These are phyloP conservation scores for Hippopotamyrus pictus DNA, from an alignment of 2,797 vertebrate species.

Conservation along the genomic window DNA sequence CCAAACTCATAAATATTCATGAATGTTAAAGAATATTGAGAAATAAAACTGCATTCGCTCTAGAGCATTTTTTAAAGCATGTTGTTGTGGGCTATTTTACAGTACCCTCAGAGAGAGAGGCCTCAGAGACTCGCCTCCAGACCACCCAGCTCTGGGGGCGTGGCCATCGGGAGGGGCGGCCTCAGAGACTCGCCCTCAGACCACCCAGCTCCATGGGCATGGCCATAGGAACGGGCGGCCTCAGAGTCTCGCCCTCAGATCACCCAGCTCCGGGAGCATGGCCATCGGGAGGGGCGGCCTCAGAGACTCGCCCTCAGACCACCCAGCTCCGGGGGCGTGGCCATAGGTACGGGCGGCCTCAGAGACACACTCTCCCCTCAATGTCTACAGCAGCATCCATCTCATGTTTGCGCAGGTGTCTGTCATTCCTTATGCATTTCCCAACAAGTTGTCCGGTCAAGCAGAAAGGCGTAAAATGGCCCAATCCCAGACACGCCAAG, in stretches of 20 bases:
- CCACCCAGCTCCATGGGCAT: not conserved
- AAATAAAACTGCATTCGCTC: not conserved
- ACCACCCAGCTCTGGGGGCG: not conserved
- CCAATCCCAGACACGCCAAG: not conserved
- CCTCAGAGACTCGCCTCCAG: too few relatives aligned
- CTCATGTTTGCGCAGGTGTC: not conserved
- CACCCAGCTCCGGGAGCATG: not conserved
- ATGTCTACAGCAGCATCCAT: not conserved
- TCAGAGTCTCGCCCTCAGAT: not conserved
- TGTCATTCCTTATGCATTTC: not conserved
- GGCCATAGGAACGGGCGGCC: not conserved
- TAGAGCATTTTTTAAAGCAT: not conserved
- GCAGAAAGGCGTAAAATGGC: not conserved
- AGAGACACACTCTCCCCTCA: not conserved
- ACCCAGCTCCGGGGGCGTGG: not conserved
- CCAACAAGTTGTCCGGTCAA: not conserved
- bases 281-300: too few relatives aligned
- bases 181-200: not conserved
- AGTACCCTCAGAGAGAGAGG: too few relatives aligned
- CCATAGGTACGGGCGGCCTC: not conserved
- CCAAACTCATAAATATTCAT: not conserved
- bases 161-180: not conserved
- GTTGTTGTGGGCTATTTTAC: not conserved
- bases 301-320: not conserved
- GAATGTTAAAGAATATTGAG: not conserved